phyloP scores from a whole-genome alignment of 2,113 vertebrate genomes.

The Megalops atlanticus region DNA sequence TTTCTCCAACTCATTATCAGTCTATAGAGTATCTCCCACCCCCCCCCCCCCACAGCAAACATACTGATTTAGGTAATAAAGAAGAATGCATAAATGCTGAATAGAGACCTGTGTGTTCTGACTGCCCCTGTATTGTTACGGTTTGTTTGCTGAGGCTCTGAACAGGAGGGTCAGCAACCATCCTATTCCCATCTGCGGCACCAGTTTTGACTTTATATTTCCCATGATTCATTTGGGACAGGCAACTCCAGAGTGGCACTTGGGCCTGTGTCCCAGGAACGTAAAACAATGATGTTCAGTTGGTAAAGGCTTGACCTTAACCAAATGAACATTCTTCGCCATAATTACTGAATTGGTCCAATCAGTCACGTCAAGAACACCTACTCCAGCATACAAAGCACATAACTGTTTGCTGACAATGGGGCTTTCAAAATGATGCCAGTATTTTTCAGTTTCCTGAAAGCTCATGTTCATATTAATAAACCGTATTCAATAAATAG shows the following conservation, averaged over 20 bases:
- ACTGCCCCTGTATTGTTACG: too few relatives aligned
- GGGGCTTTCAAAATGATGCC: constrained; percentile 18
- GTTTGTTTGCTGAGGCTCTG: not conserved
- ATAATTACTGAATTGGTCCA: constrained; percentile 68
- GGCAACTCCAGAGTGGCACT: constrained; percentile 50
- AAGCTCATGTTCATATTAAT: constrained; percentile 60
- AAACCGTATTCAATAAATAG: constrained; percentile 66
- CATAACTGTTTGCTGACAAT: constrained; percentile 66
- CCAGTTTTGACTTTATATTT: not conserved
- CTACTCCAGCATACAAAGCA: constrained; percentile 67
- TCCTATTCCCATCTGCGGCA: not conserved
- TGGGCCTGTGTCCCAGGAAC: constrained; percentile 41
- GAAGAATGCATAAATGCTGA: not conserved
- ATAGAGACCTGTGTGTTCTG: too few relatives aligned
- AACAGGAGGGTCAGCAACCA: not conserved
- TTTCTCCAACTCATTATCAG: not conserved
- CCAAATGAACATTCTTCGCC: constrained; percentile 65
- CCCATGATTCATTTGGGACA: constrained; percentile 39
- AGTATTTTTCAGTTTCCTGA: constrained; percentile 42
- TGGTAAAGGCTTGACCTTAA: constrained; percentile 60
- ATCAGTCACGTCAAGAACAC: constrained; percentile 71
- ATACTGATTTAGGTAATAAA: not conserved
- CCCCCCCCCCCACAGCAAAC: not conserved
- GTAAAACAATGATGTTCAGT: constrained; percentile 70
- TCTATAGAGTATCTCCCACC: not conserved